A percentile compares a stretch with the other conserved stretches of the same genome.
phyloP scores from a whole-genome alignment of 2,888 invertebrate genomes.

The Pyrocoelia pectoralis region DNA sequence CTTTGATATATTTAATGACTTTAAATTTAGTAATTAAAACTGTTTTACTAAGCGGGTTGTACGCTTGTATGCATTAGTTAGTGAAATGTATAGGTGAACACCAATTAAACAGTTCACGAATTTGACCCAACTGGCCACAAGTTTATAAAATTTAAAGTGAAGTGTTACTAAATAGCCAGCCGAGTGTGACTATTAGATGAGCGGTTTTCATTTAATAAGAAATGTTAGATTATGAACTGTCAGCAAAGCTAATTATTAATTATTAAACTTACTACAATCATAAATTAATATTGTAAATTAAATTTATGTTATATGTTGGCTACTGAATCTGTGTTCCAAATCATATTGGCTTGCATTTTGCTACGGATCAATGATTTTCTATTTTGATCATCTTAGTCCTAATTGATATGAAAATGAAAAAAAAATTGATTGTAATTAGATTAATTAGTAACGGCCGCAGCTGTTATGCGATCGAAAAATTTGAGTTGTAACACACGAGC shows the following conservation, averaged over 20 bases:
- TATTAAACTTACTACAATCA: constrained; percentile 15
- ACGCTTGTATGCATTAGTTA: constrained; percentile 20
- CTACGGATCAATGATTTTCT: no score
- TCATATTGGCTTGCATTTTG: neutral
- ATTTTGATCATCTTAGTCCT: no score
- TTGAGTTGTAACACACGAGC: no score
- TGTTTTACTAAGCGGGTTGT: constrained; percentile 18
- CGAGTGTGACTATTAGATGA: constrained; percentile 28
- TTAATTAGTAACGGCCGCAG: no score
- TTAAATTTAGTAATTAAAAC: constrained; percentile 21
- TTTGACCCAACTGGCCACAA: constrained; percentile 27
- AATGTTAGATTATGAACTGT: constrained; percentile 29
- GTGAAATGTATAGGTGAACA: constrained; percentile 27
- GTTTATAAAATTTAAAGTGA: constrained; percentile 29
- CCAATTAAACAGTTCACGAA: constrained; percentile 37
- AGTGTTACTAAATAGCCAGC: constrained; percentile 33
- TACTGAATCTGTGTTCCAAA: neutral
- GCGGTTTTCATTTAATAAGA: constrained; percentile 22
- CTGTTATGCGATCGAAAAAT: no score
- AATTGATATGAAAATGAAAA: no score
- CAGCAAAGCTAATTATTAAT: constrained; percentile 31
- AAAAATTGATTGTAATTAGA: no score
- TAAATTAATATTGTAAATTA: neutral
- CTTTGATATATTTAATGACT: neutral
- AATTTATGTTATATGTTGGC: neutral